Evolutionary conservation across 2,797 vertebrate genomes (phyloP), one percentile per base, ranked within the genome.

Genomic region (Sylvilagus floridanus): DNA sequence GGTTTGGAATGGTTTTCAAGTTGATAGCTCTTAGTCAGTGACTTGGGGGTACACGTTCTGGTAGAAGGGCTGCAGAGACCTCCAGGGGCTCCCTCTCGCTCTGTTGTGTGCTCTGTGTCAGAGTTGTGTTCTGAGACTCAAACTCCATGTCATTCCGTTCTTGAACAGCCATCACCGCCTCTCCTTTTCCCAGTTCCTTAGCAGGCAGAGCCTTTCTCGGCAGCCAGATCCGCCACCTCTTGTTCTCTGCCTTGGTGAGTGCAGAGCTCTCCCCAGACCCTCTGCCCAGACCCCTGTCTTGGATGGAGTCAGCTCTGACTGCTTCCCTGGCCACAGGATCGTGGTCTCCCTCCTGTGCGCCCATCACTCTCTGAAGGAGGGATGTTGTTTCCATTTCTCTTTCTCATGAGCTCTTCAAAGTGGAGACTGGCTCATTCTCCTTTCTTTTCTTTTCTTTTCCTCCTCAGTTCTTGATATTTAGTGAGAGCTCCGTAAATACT

Each of bases 1-100:
- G 73, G 94, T 92, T 28, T 19, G 22, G 90, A n/a, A 19, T 32
- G 9, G 52, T 92, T 94, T 94, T 73, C 54, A 28, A 52, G 83
- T 78, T 72, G 52, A 6, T 47, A 16, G 26, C 81, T 71, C 54
- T 14, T 7, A 84, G 14, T 47, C 84, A 14, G 57, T 73, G 63
- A 63, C 75, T 75, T 54, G 71, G 68, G 30, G 62, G 2, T 52
- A 2, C 35, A 32, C 0, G 76, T 93, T 82, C 78, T 83, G 54
- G 86, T 94, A 60, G 66, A 82, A 79, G 21, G 47, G 69, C 47
- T n/a, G 22, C 47, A 11, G 32, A 76, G 63, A 32, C 57, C 26
- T 79, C 24, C 5, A 52, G 8, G 11, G n/a, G 60, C 21, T 66
- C 60, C 71, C 17, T 28, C 35, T 37, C 2, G 54, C 84, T 68